Base-by-base conservation (phyloP, 2,888 invertebrate species). In the Drosophila ezoana region DNA sequence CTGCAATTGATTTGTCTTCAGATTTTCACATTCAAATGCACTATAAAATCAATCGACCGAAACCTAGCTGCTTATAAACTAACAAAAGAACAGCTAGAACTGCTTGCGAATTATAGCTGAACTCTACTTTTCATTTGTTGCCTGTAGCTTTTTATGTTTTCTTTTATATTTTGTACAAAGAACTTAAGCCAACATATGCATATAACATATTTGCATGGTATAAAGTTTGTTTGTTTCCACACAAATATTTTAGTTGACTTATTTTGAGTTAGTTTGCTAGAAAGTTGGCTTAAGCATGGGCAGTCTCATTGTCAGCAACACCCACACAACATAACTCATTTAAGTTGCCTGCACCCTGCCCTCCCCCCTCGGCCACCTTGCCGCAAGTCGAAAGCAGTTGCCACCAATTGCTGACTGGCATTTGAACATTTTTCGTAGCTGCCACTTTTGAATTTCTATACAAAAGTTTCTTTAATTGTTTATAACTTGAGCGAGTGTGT, bases 381-480 rank as follows among this genome's bases (percentile, higher is more conserved):
- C 62, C 60, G 38, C 72, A 75, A 76, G 11, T 61, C 41, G 32
- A 49, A 49, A 65, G 64, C 64, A 67, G 61, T 76, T 73, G 81
- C 75, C 76, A 68, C 72, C 75, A 75, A 75, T 75, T 76, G 72
- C 75, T 76, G 74, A 75, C 74, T 74, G 74, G 75, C 75, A 74
- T 75, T 74, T 74, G 69, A 66, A 68, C 67, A 73, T 66, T 66
- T 78, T 76, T 66, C 61, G 58, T 73, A 69, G 76, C 76, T 76
- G 76, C 76, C 76, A 76, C 79, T 76, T 70, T 80, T 77, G 75
- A 72, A 72, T 81, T 81, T 79, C 73, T 79, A 64, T 72, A 74
- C 74, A 81, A 79, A 79, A 79, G 80, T 80, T 80, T 79, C 68
- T 80, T 79, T 79, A 79, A 79, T 79, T 79, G 79, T 79, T 80